Conservation (phyloP, 2,888 invertebrate species). For the Ichneumon xanthorius region DNA sequence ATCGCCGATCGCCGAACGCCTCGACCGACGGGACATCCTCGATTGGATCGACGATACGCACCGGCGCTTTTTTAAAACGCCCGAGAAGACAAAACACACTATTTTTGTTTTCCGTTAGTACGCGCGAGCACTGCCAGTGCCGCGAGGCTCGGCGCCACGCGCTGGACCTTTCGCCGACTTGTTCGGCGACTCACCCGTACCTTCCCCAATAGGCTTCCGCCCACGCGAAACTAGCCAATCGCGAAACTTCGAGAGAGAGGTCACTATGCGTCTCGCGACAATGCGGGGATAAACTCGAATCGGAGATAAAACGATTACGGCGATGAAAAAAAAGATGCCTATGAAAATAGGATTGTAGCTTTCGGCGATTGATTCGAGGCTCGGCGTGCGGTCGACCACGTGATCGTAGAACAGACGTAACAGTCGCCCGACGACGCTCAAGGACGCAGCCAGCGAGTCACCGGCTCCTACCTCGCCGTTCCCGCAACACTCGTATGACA, state of each 20-base stretch:
- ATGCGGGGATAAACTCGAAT: not conserved
- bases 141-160: conserved; percentile 46
- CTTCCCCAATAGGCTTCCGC: conserved; percentile 13
- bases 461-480: conserved; percentile 73
- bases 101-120: not conserved
- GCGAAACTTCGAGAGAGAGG: not conserved
- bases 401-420: conserved; percentile 45
- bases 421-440: conserved; percentile 60
- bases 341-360: not conserved
- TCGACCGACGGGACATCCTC: conserved; percentile 14
- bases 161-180: conserved; percentile 20
- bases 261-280: not conserved
- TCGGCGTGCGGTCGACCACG: conserved; percentile 14
- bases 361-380: not conserved
- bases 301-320: not conserved
- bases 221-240: conserved; percentile 25
- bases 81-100: not conserved
- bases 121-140: not conserved
- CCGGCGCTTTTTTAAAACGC: not conserved
- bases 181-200: not conserved
- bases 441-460: conserved; percentile 71
- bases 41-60: not conserved
- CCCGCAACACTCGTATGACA: conserved; percentile 82
- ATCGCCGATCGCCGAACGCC: not conserved
- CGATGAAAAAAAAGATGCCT: not conserved